A percentile compares a stretch with the other conserved stretches of the same genome.
Evolutionary conservation across 2,113 vertebrate species (phyloP).

Genomic region (Callaeas wilsoni): DNA sequence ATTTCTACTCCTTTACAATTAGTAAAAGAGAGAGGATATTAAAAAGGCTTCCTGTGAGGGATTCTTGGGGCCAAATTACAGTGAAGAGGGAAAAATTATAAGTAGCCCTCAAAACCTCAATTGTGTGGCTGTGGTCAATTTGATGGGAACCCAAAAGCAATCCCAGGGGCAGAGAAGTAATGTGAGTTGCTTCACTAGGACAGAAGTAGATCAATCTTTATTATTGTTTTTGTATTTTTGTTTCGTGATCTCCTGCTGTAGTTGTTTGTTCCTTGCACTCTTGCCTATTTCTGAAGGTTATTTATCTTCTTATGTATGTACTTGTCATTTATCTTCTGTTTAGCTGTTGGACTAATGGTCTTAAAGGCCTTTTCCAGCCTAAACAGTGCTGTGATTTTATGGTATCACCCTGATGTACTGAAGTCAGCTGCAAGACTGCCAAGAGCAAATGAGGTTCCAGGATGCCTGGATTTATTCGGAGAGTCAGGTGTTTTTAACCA

Average conservation of each 20-base stretch:
- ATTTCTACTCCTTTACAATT: slow-evolving; percentile 7
- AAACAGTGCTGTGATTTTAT: background rate
- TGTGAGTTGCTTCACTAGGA: background rate
- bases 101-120: background rate
- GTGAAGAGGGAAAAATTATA: background rate
- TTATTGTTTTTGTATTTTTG: background rate
- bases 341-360: background rate
- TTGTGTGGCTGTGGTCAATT: background rate
- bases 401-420: fast-evolving
- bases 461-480: background rate
- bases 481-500: background rate
- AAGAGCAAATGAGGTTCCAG: background rate
- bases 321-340: background rate
- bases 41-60: background rate
- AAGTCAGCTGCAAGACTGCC: background rate
- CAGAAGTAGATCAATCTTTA: background rate
- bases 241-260: background rate
- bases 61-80: background rate
- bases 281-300: background rate
- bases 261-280: background rate
- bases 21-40: background rate
- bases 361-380: background rate
- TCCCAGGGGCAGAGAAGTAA: background rate
- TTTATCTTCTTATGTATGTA: background rate
- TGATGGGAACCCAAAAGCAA: background rate